These are phyloP conservation scores for Rhynchopsitta pachyrhyncha DNA, from an alignment of 2,113 vertebrate species.

Conservation along the genomic window DNA sequence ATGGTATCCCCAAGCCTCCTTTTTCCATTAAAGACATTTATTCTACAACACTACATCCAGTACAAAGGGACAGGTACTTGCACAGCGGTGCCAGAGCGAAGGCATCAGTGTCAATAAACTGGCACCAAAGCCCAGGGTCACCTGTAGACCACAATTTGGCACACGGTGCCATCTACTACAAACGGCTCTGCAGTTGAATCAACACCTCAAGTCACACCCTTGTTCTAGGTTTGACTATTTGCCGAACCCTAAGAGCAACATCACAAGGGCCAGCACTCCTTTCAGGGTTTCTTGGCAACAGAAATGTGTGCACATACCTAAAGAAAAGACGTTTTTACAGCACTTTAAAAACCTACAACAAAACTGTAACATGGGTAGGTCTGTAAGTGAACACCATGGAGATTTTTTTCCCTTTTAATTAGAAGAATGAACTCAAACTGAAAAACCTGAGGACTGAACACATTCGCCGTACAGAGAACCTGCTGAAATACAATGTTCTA, in stretches of 20 bases:
- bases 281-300: background rate
- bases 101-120: accelerated
- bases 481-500: background rate
- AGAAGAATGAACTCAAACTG: background rate
- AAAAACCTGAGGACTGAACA: background rate
- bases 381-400: background rate
- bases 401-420: background rate
- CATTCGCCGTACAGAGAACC: background rate
- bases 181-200: background rate
- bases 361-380: background rate
- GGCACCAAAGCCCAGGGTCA: background rate
- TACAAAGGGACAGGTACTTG: background rate
- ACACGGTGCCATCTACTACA: background rate
- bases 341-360: accelerated
- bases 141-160: background rate
- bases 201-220: background rate
- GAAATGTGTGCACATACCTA: background rate
- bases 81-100: background rate
- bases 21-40: background rate
- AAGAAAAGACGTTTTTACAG: background rate
- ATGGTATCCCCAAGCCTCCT: accelerated
- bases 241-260: background rate
- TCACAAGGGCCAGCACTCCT: background rate
- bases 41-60: background rate
- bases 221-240: background rate